These are phyloP conservation scores for Meles meles DNA, from an alignment of 2,113 vertebrate genomes.

Conservation along the genomic window DNA sequence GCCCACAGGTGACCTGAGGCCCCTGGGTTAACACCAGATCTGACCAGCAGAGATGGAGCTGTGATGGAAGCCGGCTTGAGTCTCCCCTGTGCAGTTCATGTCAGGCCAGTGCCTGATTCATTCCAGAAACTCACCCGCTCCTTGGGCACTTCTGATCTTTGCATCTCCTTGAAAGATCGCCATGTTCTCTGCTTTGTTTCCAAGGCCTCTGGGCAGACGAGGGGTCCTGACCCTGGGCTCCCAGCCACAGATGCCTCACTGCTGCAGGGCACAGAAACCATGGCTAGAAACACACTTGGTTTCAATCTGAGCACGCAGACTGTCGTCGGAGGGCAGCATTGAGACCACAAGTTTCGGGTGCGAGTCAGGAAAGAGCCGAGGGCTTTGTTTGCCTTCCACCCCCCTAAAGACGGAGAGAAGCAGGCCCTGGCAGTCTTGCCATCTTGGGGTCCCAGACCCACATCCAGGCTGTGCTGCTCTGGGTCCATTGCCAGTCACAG, in stretches of 20 bases:
- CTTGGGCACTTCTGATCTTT: background rate
- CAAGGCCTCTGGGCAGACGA: background rate
- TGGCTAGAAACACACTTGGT: background rate
- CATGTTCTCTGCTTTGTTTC: background rate
- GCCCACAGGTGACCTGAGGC: rapidly evolving
- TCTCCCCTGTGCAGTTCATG: rapidly evolving
- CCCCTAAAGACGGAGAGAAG: rapidly evolving
- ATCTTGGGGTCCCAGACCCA: background rate
- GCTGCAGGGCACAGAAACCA: rapidly evolving
- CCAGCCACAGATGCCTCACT: too few relatives aligned
- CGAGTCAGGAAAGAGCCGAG: background rate
- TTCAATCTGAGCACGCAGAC: background rate
- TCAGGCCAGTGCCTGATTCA: rapidly evolving
- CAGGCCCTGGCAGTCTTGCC: background rate
- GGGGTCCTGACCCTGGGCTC: background rate
- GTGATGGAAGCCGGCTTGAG: rapidly evolving
- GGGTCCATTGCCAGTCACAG: rapidly evolving
- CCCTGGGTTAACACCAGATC: background rate
- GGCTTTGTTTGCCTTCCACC: background rate
- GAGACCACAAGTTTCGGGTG: background rate
- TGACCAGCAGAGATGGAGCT: background rate
- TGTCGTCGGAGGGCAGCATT: background rate
- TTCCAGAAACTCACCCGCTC: rapidly evolving
- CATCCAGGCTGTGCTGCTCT: rapidly evolving
- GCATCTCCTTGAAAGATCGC: background rate